phyloP scores from a whole-genome alignment of 2,888 invertebrate species.

The Archips xylosteana region DNA sequence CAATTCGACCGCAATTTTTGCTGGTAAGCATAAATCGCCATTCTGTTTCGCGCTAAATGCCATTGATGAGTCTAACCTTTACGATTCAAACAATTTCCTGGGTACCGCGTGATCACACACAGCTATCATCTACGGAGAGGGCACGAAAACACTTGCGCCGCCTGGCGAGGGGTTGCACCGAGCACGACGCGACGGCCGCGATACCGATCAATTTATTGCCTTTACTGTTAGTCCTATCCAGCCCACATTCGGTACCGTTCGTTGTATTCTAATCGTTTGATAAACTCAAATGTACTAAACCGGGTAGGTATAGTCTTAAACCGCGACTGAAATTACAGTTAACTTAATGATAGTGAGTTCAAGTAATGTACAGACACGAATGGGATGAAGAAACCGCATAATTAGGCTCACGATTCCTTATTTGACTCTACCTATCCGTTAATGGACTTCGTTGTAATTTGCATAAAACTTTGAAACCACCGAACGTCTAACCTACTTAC shows the following conservation, averaged over 20 bases:
- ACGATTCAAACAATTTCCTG: constrained; percentile 52
- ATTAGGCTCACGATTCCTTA: constrained; percentile 48
- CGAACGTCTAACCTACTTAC: constrained; percentile 41
- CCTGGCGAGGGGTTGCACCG: constrained; percentile 57
- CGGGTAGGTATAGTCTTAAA: constrained; percentile 35
- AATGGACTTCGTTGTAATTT: constrained; percentile 42
- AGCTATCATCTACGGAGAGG: constrained; percentile 54
- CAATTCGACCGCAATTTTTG: constrained; percentile 96
- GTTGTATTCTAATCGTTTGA: constrained; percentile 43
- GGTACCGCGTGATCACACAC: constrained; percentile 59
- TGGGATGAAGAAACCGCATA: constrained; percentile 50
- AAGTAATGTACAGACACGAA: constrained; percentile 46
- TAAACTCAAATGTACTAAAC: constrained; percentile 16
- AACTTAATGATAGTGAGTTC: constrained; percentile 45
- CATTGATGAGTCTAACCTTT: constrained; percentile 49
- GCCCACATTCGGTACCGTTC: constrained; percentile 43
- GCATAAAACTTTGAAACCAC: constrained; percentile 42
- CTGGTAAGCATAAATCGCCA: constrained; percentile 77
- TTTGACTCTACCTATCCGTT: constrained; percentile 45
- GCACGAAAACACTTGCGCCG: constrained; percentile 59
- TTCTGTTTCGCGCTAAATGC: constrained; percentile 43
- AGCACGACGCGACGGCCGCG: constrained; percentile 60
- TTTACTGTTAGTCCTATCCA: constrained; percentile 56
- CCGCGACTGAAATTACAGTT: constrained; percentile 45
- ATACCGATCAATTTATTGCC: constrained; percentile 63